These are phyloP conservation scores for Carpatolechia fugitivella DNA, from an alignment of 2,888 invertebrate genomes.

Conservation along the genomic window DNA sequence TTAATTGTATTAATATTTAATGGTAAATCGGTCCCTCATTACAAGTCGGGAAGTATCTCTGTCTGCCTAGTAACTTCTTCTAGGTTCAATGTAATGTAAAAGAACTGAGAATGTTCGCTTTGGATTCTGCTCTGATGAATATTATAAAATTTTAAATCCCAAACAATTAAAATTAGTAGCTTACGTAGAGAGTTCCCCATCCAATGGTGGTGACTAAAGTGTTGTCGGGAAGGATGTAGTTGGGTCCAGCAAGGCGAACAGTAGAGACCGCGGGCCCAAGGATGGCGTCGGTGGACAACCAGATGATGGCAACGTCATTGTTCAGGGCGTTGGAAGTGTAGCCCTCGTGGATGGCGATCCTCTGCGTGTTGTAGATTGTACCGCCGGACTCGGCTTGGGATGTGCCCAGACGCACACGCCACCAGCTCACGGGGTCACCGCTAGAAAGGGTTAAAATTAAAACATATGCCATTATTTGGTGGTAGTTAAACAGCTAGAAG, in stretches of 20 bases:
- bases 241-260: slow-evolving; percentile 32
- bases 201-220: slow-evolving; percentile 42
- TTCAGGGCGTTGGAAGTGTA: slow-evolving; percentile 21
- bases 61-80: no score
- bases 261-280: slow-evolving; percentile 23
- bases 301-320: slow-evolving; percentile 35
- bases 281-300: slow-evolving; percentile 16
- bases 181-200: slow-evolving; percentile 47
- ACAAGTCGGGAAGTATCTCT: no score
- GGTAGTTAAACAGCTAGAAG: no score
- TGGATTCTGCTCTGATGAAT: no score
- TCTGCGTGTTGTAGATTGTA: slow-evolving; percentile 21
- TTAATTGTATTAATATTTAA: no score
- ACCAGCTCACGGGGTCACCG: slow-evolving; percentile 21
- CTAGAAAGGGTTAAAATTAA: slow-evolving; percentile 20
- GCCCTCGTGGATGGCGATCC: slow-evolving; percentile 25
- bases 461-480: no score
- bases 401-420: slow-evolving; percentile 37
- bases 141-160: no score
- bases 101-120: no score
- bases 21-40: no score
- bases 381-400: slow-evolving; percentile 36
- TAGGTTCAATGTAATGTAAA: no score
- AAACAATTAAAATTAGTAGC: slow-evolving; percentile 1
- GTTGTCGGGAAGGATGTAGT: slow-evolving; percentile 33